phyloP scores from a whole-genome alignment of 1,140 invertebrate species.

The Aphelenchoides fujianensis region DNA sequence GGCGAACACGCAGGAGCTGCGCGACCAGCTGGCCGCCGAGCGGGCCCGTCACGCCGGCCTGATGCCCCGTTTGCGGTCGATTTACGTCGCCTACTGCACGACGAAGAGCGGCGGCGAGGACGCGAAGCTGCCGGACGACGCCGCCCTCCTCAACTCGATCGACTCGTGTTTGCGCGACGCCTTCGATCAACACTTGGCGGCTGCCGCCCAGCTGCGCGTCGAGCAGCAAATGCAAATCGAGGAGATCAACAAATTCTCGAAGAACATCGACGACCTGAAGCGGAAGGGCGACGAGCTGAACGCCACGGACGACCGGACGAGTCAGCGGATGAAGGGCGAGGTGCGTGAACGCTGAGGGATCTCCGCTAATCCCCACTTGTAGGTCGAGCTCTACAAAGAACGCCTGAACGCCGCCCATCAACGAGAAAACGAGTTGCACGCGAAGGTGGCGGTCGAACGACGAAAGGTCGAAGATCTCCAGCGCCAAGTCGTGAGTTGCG shows the following conservation, averaged over 20 bases:
- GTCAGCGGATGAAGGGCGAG: no score
- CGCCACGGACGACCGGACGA: slow-evolving; percentile 31
- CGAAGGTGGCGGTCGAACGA: background rate
- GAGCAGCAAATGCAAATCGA: slow-evolving; percentile 46
- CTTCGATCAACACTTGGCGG: no score
- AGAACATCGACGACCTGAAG: slow-evolving; percentile 12
- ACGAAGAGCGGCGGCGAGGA: no score
- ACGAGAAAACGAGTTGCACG: background rate
- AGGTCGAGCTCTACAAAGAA: background rate
- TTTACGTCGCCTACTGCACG: slow-evolving; percentile 4
- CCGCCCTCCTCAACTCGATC: slow-evolving; percentile 32
- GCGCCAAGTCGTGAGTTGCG: background rate
- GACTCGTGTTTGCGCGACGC: slow-evolving; percentile 45
- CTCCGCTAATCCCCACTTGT: background rate
- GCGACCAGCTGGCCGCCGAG: slow-evolving; percentile 40
- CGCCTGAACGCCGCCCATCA: background rate
- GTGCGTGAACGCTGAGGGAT: no score
- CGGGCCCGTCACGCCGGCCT: slow-evolving; percentile 35
- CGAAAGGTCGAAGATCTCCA: slow-evolving; percentile 4
- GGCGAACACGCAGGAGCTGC: slow-evolving; percentile 24
- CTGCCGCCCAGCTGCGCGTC: slow-evolving; percentile 33
- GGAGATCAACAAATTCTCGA: slow-evolving; percentile 31
- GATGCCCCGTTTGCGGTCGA: slow-evolving; percentile 36
- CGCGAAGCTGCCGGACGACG: slow-evolving; percentile 34
- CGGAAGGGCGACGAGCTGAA: slow-evolving; percentile 1